Conservation (phyloP, 2,888 invertebrate genomes). For the Orchestes rusci region DNA sequence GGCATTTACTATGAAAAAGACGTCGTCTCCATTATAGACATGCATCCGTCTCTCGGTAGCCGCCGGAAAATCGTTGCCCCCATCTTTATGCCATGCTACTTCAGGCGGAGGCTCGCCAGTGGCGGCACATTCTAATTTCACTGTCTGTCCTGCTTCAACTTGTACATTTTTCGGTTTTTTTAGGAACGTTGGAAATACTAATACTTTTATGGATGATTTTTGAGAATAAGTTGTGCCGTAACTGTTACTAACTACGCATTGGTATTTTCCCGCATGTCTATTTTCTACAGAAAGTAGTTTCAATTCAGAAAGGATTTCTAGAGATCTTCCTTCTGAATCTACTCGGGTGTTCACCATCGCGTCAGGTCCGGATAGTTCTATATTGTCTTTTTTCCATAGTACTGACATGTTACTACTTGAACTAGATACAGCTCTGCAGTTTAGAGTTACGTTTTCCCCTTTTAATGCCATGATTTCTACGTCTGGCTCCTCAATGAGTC, state of each 20-base stretch:
- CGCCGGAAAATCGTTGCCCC: slow-evolving; percentile 91
- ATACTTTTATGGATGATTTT: slow-evolving; percentile 78
- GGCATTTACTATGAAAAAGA: slow-evolving; percentile 88
- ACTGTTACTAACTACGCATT: slow-evolving; percentile 80
- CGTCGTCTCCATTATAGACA: slow-evolving; percentile 85
- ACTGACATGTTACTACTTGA: slow-evolving; percentile 69
- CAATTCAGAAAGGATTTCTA: slow-evolving; percentile 64
- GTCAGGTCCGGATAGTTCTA: slow-evolving; percentile 45
- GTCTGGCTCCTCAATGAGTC: slow-evolving; percentile 73
- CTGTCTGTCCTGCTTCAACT: slow-evolving; percentile 77
- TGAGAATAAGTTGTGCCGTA: slow-evolving; percentile 86
- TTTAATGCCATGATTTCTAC: slow-evolving; percentile 78
- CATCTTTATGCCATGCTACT: slow-evolving; percentile 83
- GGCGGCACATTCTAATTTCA: slow-evolving; percentile 85
- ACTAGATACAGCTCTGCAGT: slow-evolving; percentile 76
- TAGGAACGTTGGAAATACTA: slow-evolving; percentile 79
- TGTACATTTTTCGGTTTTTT: slow-evolving; percentile 81
- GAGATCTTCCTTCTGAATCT: slow-evolving; percentile 51
- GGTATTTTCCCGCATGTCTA: slow-evolving; percentile 80
- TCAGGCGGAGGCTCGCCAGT: slow-evolving; percentile 82
- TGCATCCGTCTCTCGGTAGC: slow-evolving; percentile 89
- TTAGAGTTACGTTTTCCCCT: slow-evolving; percentile 75
- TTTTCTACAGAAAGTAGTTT: slow-evolving; percentile 70
- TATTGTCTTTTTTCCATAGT: slow-evolving; percentile 84
- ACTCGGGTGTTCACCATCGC: slow-evolving; percentile 37